These are phyloP conservation scores for Synanthedon myopaeformis DNA, from an alignment of 2,888 invertebrate species.

Conservation along the genomic window DNA sequence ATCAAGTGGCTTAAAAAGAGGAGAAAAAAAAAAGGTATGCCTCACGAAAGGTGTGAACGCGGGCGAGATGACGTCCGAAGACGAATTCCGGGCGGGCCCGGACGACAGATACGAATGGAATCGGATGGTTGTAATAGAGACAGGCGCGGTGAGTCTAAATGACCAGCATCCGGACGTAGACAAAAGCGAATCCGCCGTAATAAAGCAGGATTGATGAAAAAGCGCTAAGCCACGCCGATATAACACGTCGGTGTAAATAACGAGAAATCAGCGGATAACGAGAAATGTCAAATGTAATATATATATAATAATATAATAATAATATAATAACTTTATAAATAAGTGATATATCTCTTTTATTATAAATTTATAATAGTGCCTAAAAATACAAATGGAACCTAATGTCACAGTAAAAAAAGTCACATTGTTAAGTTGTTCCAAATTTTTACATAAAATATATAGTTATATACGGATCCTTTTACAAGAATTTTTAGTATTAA, in stretches of 20 bases:
- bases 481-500: no score
- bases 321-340: no score
- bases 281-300: no score
- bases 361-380: no score
- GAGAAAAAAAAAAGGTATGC: slow-evolving; percentile 33
- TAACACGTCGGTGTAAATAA: slow-evolving; percentile 27
- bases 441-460: no score
- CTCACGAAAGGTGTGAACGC: slow-evolving; percentile 6
- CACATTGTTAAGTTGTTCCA: no score
- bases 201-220: slow-evolving; percentile 73
- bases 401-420: no score
- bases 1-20: slow-evolving; percentile 56
- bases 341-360: no score
- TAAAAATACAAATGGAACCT: no score
- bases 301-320: no score
- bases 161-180: slow-evolving; percentile 63
- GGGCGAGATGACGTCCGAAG: slow-evolving; percentile 48
- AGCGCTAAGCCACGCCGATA: slow-evolving; percentile 73
- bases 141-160: slow-evolving; percentile 60
- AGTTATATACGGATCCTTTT: no score
- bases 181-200: slow-evolving; percentile 67
- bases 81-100: slow-evolving; percentile 50
- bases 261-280: slow-evolving; percentile 14
- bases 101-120: slow-evolving; percentile 67
- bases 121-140: slow-evolving; percentile 48